Evolutionary conservation across 2,113 vertebrate species (phyloP).

Genomic region (Anhinga rufa): DNA sequence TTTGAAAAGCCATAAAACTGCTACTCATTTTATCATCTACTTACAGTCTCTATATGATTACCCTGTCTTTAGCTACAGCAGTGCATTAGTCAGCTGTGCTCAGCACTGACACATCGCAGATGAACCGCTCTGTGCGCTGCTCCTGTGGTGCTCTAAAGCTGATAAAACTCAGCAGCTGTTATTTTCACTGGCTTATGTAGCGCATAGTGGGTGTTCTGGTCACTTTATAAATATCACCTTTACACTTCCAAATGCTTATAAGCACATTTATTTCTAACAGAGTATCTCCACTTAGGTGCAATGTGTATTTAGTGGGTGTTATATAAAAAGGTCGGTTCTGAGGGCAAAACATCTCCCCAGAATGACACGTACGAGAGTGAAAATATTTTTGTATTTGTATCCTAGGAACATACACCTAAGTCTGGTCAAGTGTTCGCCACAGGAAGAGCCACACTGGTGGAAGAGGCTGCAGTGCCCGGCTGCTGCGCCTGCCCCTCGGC

Average conservation of each 20-base stretch:
- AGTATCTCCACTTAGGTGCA: background rate
- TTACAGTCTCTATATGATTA: background rate
- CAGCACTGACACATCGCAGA: background rate
- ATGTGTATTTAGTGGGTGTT: slow-evolving; percentile 1
- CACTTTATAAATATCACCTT: slow-evolving; percentile 58
- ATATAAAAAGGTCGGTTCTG: background rate
- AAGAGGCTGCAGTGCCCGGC: background rate
- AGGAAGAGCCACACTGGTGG: background rate
- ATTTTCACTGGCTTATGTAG: slow-evolving; percentile 20
- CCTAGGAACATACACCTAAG: slow-evolving; percentile 19
- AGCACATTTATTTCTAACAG: slow-evolving; percentile 30
- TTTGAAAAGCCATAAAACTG: slow-evolving; percentile 10
- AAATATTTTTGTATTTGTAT: slow-evolving; percentile 36
- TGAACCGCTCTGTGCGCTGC: background rate
- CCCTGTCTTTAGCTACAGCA: background rate
- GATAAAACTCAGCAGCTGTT: slow-evolving; percentile 50
- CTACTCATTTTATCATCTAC: slow-evolving; percentile 34
- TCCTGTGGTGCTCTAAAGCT: slow-evolving; percentile 7
- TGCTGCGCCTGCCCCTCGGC: background rate
- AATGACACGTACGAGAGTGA: background rate
- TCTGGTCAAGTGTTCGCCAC: background rate
- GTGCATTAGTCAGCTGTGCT: background rate
- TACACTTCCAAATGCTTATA: slow-evolving; percentile 25
- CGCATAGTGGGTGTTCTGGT: slow-evolving; percentile 18
- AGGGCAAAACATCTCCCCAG: background rate